Conservation (phyloP, 2,797 vertebrate genomes). For the Coregonus suidteri region DNA sequence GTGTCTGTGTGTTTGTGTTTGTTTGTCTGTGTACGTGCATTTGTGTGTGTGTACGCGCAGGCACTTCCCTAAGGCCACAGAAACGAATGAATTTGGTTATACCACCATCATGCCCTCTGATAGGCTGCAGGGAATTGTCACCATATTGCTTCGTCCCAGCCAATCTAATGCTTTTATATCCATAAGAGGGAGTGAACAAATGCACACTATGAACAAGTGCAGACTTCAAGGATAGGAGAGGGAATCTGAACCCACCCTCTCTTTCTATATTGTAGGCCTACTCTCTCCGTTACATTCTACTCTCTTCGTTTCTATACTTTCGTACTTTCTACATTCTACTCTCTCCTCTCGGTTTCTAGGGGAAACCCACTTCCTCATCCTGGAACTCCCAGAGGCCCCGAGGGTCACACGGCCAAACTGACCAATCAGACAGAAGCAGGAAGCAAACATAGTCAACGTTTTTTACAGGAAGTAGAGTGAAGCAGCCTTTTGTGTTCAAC, state of each 20-base stretch:
- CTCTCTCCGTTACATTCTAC: constrained; percentile 34
- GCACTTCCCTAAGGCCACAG: constrained; percentile 23
- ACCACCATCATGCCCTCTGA: background rate
- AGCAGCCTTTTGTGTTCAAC: constrained; percentile 78
- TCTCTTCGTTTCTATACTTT: background rate
- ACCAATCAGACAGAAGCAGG: constrained; percentile 51
- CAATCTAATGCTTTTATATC: background rate
- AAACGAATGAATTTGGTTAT: background rate
- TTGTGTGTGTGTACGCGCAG: constrained; percentile 23
- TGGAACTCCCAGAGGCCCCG: constrained; percentile 59
- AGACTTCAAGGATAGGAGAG: background rate
- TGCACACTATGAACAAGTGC: background rate
- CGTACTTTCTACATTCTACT: constrained; percentile 22
- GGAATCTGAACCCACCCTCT: background rate
- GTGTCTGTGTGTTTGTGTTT: constrained; percentile 41
- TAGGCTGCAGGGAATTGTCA: background rate
- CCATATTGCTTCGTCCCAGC: background rate
- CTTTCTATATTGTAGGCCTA: constrained; percentile 16
- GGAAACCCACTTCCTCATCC: constrained; percentile 76
- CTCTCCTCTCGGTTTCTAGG: constrained; percentile 56
- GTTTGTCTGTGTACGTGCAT: constrained; percentile 41
- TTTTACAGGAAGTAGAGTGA: constrained; percentile 82
- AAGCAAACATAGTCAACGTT: constrained; percentile 45
- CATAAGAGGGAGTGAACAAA: background rate
- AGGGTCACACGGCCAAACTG: constrained; percentile 45